phyloP scores from a whole-genome alignment of 2,113 vertebrate species.

The Sphaerodactylus townsendi region DNA sequence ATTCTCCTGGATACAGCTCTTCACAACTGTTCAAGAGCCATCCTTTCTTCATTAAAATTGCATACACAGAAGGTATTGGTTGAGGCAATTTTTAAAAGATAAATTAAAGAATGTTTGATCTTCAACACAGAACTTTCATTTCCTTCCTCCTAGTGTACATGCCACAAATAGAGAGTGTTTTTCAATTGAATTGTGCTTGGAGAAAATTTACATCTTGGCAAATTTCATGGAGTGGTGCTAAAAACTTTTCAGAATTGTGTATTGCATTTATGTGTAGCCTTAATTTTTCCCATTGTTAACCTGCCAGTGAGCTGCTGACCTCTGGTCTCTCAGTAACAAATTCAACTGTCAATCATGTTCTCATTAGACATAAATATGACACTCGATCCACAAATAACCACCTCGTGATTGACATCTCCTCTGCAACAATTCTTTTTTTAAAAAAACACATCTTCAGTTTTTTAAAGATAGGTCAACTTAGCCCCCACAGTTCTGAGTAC shows the following conservation, averaged over 20 bases:
- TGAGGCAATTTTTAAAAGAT: too few relatives aligned
- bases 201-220: neutral
- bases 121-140: neutral
- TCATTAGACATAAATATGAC: conserved; percentile 23
- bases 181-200: neutral
- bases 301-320: conserved; percentile 26
- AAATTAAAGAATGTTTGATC: neutral
- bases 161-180: neutral
- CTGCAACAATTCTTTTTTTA: neutral
- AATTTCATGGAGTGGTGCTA: neutral
- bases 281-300: neutral
- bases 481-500: neutral
- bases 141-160: too few relatives aligned
- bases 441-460: neutral
- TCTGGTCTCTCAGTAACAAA: neutral
- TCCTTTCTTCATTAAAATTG: neutral
- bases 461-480: neutral
- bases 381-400: conserved; percentile 6
- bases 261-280: neutral
- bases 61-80: neutral
- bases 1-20: neutral
- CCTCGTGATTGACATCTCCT: conserved; percentile 15
- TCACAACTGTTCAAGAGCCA: neutral
- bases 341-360: conserved; percentile 28
- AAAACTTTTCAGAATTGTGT: neutral